A percentile compares a stretch with the other conserved stretches of the same genome.
These are phyloP conservation scores for Sylvilagus floridanus DNA, from an alignment of 2,797 vertebrate species.

Conservation along the genomic window DNA sequence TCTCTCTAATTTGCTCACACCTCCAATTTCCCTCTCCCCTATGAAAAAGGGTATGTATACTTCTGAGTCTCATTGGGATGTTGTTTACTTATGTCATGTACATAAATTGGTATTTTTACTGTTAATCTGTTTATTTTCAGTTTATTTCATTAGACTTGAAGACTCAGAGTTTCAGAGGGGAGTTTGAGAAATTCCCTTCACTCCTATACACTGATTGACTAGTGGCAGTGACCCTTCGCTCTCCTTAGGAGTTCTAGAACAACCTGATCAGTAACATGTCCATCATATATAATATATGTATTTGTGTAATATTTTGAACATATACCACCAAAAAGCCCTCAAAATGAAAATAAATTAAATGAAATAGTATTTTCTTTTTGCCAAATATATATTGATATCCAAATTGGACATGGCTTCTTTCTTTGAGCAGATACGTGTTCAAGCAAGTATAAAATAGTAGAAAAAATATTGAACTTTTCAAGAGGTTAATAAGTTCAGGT, in stretches of 20 bases:
- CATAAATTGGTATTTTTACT: background rate
- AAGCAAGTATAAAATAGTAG: constrained; percentile 19
- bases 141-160: background rate
- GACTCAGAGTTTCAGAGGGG: background rate
- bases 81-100: background rate
- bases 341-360: constrained; percentile 36
- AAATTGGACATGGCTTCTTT: background rate
- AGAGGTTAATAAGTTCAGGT: background rate
- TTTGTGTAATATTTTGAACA: background rate
- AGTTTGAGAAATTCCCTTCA: background rate
- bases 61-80: background rate
- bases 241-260: background rate
- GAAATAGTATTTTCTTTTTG: background rate
- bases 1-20: background rate
- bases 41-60: too few species aligned
- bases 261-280: background rate
- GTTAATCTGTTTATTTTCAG: too few species aligned
- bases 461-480: background rate
- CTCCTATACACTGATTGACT: background rate
- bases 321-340: background rate
- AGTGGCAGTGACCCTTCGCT: background rate
- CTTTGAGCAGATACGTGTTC: background rate
- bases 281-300: background rate
- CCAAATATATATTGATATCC: constrained; percentile 6
- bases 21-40: background rate